phyloP scores from a whole-genome alignment of 2,888 invertebrate species.

The Melolontha melolontha region DNA sequence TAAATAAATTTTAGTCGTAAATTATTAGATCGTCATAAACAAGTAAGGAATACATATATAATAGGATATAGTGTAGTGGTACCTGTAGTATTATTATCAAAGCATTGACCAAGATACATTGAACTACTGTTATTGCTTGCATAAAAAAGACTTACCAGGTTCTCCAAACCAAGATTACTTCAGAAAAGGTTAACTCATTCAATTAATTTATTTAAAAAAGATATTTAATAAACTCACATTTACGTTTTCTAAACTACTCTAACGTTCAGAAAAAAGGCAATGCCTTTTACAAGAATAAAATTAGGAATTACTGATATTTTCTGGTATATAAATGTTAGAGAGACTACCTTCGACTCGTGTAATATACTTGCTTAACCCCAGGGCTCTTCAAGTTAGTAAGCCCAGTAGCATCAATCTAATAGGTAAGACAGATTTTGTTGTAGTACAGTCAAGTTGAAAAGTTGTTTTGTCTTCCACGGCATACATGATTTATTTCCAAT shows the following conservation, averaged over 20 bases:
- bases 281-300: no score
- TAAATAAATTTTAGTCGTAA: no score
- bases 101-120: constrained; percentile 51
- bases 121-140: constrained; percentile 51
- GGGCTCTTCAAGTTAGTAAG: constrained; percentile 54
- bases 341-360: constrained; percentile 1
- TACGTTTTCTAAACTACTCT: no score
- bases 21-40: no score
- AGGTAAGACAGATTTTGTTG: constrained; percentile 60
- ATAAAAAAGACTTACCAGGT: constrained; percentile 47
- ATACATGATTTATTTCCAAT: constrained; percentile 56
- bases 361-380: constrained; percentile 43
- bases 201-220: neutral
- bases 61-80: constrained; percentile 49
- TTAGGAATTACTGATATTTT: no score
- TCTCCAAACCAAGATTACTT: constrained; percentile 43
- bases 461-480: constrained; percentile 53
- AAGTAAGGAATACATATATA: constrained; percentile 23
- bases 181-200: constrained; percentile 39
- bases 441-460: constrained; percentile 57
- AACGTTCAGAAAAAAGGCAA: no score
- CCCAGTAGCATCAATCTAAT: constrained; percentile 61
- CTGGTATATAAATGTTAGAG: neutral
- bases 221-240: no score
- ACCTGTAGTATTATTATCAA: constrained; percentile 50